Conservation (phyloP, 2,113 vertebrate genomes). For the Tetrao urogallus region DNA sequence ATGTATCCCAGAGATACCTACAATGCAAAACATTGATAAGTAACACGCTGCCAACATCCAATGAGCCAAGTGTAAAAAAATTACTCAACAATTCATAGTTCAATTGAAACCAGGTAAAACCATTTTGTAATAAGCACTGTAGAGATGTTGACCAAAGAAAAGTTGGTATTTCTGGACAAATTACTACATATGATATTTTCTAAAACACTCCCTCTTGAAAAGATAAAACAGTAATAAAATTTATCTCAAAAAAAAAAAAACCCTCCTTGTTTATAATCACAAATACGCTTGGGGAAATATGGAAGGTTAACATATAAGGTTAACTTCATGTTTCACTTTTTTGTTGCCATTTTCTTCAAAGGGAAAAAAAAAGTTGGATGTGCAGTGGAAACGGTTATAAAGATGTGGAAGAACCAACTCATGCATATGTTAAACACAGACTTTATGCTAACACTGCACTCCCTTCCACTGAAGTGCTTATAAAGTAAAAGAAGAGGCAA, state of each 20-base stretch:
- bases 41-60: constrained; percentile 24
- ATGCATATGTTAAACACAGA: neutral
- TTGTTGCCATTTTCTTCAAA: constrained; percentile 18
- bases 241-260: constrained; percentile 21
- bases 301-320: neutral
- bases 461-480: neutral
- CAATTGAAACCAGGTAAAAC: constrained; percentile 74
- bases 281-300: neutral
- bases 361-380: neutral
- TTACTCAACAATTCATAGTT: constrained; percentile 45
- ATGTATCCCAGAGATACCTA: constrained; percentile 45
- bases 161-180: constrained; percentile 19
- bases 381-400: neutral
- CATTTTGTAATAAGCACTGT: constrained; percentile 32
- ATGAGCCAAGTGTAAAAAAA: constrained; percentile 65
- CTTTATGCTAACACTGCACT: neutral
- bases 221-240: constrained; percentile 21
- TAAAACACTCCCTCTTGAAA: constrained; percentile 19
- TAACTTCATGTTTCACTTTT: constrained; percentile 14
- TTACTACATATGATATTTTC: constrained; percentile 25
- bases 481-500: neutral
- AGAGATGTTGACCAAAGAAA: constrained; percentile 14
- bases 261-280: neutral
- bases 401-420: neutral
- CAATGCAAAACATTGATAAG: constrained; percentile 49